These are phyloP conservation scores for Falcaria lacertinaria DNA, from an alignment of 2,888 invertebrate species.

Conservation along the genomic window DNA sequence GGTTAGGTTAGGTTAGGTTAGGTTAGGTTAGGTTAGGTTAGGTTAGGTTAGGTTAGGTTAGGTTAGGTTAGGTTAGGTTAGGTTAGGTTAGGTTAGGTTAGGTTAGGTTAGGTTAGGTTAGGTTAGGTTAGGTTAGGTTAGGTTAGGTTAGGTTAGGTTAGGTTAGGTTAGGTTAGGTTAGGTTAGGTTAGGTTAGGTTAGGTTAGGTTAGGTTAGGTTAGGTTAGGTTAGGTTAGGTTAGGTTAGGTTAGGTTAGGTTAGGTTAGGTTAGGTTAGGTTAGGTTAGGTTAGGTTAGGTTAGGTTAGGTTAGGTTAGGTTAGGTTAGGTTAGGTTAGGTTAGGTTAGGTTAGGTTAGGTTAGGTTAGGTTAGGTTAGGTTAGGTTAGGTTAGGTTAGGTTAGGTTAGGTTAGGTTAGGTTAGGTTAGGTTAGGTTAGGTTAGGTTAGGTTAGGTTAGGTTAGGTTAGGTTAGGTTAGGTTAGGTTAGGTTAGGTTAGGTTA, in stretches of 20 bases:
- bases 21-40: slow-evolving; percentile 7
- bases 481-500: slow-evolving; percentile 4
- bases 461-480: slow-evolving; percentile 4
- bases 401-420: slow-evolving; percentile 2
- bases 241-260: slow-evolving; percentile 9
- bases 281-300: slow-evolving; percentile 16
- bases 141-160: slow-evolving; percentile 10
- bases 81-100: slow-evolving; percentile 6
- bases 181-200: slow-evolving; percentile 10
- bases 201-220: slow-evolving; percentile 9
- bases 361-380: slow-evolving; percentile 2
- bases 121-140: slow-evolving; percentile 10
- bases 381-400: slow-evolving; percentile 2
- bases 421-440: slow-evolving; percentile 2
- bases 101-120: slow-evolving; percentile 8
- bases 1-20: slow-evolving; percentile 12
- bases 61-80: slow-evolving; percentile 9
- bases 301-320: slow-evolving; percentile 14
- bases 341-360: slow-evolving; percentile 7
- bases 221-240: slow-evolving; percentile 9
- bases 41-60: slow-evolving; percentile 10
- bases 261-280: slow-evolving; percentile 16
- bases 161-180: slow-evolving; percentile 9
- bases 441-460: slow-evolving; percentile 3
- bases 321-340: slow-evolving; percentile 13